Base-by-base conservation (phyloP, 2,797 vertebrate species). In the Thalassophryne amazonica region DNA sequence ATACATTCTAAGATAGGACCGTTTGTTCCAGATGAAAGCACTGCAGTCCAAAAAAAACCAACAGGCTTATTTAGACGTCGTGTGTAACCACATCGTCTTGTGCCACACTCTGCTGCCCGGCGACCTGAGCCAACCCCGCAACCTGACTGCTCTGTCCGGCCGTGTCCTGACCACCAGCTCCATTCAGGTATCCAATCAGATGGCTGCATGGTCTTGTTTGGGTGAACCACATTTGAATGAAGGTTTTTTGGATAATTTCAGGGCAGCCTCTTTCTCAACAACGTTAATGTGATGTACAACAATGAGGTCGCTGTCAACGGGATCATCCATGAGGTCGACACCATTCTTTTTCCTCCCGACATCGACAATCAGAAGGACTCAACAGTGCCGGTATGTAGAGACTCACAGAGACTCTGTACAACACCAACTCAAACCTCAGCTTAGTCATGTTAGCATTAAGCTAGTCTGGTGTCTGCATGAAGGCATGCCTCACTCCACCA, bases 1-100 rank as follows among this genome's bases (percentile, higher is more conserved):
- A 20, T 16, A 22, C 1, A 13, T 5, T 47, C 18, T 3, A 18
- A 27, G 12, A 11, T 7, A 22, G 32, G 7, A 37, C 19, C 35
- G 19, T 46, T 14, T 14, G 3, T 34, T 20, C 10, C 76, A 95
- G 93, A 3, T 87, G 7, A 72, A 25, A 1, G 2, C 1, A 0
- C 0, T 13, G 18, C n/a, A 6, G 13, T 1, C 6, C 0, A 3
- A n/a, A 0, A 39, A 15, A 0, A 0, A 25, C 0, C 51, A 3
- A 9, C 65, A 79, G 0, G 1, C 7, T 0, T 31, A 14, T 0
- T 46, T 80, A 6, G 68, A 90, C 7, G 10, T 97, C 18, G 51
- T 97, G 5, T 85, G 91, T 5, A 87, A 94, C 47, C 95, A 98
- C n/a, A 66, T 98, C 2, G 90, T 99, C 7, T 83, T 87, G 31